Evolutionary conservation across 2,888 invertebrate species (phyloP), one percentile per base, ranked within the genome.

Genomic region (Nycteola revayana): DNA sequence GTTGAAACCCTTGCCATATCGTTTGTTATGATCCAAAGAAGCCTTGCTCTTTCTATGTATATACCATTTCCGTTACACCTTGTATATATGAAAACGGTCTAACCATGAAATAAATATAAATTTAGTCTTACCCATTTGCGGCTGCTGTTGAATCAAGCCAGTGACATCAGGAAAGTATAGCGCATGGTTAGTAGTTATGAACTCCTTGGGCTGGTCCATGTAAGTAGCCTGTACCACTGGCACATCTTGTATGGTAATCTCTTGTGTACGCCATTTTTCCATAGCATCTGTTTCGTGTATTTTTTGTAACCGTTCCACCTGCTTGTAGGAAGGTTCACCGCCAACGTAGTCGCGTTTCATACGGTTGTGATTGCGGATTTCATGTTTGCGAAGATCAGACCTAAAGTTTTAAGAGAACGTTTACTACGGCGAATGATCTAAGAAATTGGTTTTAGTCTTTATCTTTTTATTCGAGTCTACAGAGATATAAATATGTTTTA

Each of bases 341-440:
- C 88, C 88, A 5, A 86, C 59, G 59, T 86, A 87, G 52, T 82
- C 83, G 8, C 86, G 80, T 35, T 88, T 88, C n/a, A 72, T 66
- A 17, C 88, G 78, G 37, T 87, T 84, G 69, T 88, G 88, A 29
- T 67, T 75, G 2, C 81, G 72, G 10, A 87, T 85, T 49, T 87
- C 87, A 58, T 88, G 88, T 40, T 88, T 88, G n/a, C 88, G 77
- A 1, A 87, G 71, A 22, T 88, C 87, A 0, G 87, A 85, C 57
- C 87, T 88, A 14, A 14, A n/a, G n/a, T n/a, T n/a, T n/a, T n/a
- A n/a, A n/a, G n/a, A n/a, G n/a, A n/a, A n/a, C n/a, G n/a, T n/a
- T n/a, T n/a, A n/a, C n/a, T n/a, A n/a, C n/a, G n/a, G n/a, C n/a
- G n/a, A n/a, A n/a, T n/a, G n/a, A n/a, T n/a, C n/a, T n/a, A n/a